A percentile compares a stretch with the other conserved stretches of the same genome.
Conservation (phyloP, 2,797 vertebrate species). For the Rallus crepitans region DNA sequence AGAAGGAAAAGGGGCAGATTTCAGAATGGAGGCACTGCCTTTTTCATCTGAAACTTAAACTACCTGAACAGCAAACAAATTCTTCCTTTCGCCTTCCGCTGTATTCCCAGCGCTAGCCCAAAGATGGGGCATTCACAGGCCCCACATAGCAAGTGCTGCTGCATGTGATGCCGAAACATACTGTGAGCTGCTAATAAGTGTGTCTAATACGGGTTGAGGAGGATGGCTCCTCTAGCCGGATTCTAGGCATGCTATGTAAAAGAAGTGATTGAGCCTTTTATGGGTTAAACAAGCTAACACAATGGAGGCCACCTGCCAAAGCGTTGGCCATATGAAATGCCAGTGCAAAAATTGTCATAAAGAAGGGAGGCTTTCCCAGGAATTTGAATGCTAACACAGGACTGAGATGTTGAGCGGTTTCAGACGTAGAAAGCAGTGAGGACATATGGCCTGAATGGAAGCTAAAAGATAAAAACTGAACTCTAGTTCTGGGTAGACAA, state of each 20-base stretch:
- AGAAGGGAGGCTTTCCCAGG: conserved; percentile 15
- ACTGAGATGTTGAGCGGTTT: neutral
- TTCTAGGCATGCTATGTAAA: neutral
- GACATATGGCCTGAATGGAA: neutral
- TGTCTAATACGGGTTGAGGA: conserved; percentile 25
- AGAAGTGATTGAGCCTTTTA: conserved; percentile 30
- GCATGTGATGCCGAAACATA: neutral
- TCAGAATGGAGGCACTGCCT: neutral
- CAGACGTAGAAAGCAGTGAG: neutral
- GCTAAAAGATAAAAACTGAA: neutral
- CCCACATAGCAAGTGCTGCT: neutral
- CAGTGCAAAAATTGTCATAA: neutral
- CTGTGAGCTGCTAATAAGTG: neutral
- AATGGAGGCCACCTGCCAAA: conserved; percentile 23
- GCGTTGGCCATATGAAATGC: neutral
- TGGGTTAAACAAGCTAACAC: neutral
- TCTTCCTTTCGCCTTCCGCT: neutral
- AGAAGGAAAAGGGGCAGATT: neutral
- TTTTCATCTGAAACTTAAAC: neutral
- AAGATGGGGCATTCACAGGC: neutral
- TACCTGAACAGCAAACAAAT: neutral
- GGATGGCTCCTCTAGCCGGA: neutral
- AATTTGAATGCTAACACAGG: neutral
- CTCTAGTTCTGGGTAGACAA: neutral
- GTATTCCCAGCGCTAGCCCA: neutral